phyloP scores from a whole-genome alignment of 1,140 invertebrate genomes.

The Zeugodacus cucurbitae region DNA sequence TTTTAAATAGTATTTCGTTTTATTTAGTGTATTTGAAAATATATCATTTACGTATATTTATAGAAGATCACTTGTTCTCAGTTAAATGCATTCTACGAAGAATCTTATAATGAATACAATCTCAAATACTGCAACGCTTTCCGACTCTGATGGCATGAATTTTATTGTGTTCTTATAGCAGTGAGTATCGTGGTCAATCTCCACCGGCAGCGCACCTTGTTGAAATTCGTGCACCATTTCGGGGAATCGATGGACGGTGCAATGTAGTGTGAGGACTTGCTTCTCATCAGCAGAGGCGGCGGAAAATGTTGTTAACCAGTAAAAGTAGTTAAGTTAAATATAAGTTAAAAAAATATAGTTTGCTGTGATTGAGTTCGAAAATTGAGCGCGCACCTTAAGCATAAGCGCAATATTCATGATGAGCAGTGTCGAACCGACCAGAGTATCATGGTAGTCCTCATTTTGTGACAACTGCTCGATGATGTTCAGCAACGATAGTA shows the following conservation, averaged over 20 bases:
- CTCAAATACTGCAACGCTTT: slow-evolving; percentile 62
- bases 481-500: slow-evolving; percentile 53
- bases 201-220: slow-evolving; percentile 71
- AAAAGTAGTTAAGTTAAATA: no score
- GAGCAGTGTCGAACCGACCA: slow-evolving; percentile 46
- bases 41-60: no score
- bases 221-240: slow-evolving; percentile 67
- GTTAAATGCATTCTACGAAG: neutral
- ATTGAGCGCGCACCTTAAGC: slow-evolving; percentile 51
- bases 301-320: slow-evolving; percentile 59
- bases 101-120: slow-evolving; percentile 33
- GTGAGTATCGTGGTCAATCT: slow-evolving; percentile 55
- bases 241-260: slow-evolving; percentile 57
- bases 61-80: no score
- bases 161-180: slow-evolving; percentile 59
- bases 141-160: slow-evolving; percentile 67
- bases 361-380: neutral
- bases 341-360: neutral
- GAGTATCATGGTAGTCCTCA: slow-evolving; percentile 50
- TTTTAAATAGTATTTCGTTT: no score
- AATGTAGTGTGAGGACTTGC: slow-evolving; percentile 51
- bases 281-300: slow-evolving; percentile 59
- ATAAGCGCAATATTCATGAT: slow-evolving; percentile 54
- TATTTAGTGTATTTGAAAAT: no score
- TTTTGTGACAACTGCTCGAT: slow-evolving; percentile 56